phyloP scores from a whole-genome alignment of 2,888 invertebrate species.

The Glyphotaelius pellucidus region DNA sequence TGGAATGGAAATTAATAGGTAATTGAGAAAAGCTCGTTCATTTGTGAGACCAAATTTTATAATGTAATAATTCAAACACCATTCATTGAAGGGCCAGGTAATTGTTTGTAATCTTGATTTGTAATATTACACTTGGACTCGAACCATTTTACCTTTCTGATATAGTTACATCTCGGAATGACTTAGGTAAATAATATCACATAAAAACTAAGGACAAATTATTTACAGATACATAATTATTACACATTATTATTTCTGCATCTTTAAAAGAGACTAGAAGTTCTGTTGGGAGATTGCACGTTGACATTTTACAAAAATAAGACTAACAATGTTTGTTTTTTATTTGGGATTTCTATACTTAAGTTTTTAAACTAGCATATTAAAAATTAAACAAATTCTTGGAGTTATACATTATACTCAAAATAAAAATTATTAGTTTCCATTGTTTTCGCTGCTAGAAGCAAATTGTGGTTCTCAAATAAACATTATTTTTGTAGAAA shows the following conservation, averaged over 20 bases:
- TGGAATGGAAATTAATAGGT: constrained; percentile 46
- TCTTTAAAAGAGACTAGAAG: neutral
- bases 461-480: too few relatives aligned
- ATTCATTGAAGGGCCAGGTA: too few relatives aligned
- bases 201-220: constrained; percentile 18
- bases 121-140: too few relatives aligned
- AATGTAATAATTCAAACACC: neutral
- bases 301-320: neutral
- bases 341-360: neutral
- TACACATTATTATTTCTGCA: constrained; percentile 6
- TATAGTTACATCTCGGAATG: neutral
- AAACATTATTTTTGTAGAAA: too few relatives aligned
- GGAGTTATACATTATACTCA: neutral
- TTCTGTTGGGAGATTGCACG: constrained; percentile 12
- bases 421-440: neutral
- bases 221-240: neutral
- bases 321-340: neutral
- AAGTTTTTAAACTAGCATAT: neutral
- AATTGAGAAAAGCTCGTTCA: neutral
- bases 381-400: neutral
- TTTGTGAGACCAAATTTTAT: neutral
- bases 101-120: neutral
- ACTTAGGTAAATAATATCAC: constrained; percentile 48
- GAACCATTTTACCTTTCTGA: too few relatives aligned
- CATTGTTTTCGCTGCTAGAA: neutral